Conservation (phyloP, 2,797 vertebrate species). For the Fringilla coelebs region DNA sequence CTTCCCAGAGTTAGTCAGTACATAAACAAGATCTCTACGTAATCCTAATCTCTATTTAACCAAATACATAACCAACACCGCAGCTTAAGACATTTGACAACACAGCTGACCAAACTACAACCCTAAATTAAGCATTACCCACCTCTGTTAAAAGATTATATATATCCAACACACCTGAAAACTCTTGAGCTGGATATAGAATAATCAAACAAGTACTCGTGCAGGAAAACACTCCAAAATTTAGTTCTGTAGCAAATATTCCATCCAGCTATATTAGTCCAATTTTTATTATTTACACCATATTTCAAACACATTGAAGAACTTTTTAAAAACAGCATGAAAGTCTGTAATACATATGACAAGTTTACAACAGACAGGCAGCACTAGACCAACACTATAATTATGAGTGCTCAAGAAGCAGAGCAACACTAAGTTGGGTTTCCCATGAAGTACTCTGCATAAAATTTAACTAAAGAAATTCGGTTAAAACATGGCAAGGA, state of each 20-base stretch:
- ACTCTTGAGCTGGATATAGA: neutral
- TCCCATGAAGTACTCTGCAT: neutral
- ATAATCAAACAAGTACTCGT: accelerated
- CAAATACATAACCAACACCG: neutral
- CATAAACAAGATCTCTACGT: neutral
- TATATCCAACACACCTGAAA: neutral
- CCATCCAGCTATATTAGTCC: neutral
- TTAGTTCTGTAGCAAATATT: neutral
- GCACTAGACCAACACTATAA: neutral
- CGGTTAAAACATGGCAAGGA: neutral
- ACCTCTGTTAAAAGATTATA: neutral
- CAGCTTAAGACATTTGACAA: neutral
- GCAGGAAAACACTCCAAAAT: neutral
- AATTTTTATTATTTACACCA: neutral
- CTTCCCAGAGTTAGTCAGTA: neutral
- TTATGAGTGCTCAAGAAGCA: neutral
- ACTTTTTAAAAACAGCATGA: neutral
- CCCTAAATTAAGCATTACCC: neutral
- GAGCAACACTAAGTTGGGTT: neutral
- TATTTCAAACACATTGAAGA: neutral
- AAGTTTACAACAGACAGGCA: neutral
- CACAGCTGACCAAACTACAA: neutral
- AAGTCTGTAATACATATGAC: neutral
- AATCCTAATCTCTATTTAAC: neutral
- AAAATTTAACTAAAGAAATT: neutral